Percentiles rank a stretch among this genome's conserved stretches.
These are phyloP conservation scores for Drosophila neutralis DNA, from an alignment of 2,888 invertebrate genomes.

Conservation along the genomic window DNA sequence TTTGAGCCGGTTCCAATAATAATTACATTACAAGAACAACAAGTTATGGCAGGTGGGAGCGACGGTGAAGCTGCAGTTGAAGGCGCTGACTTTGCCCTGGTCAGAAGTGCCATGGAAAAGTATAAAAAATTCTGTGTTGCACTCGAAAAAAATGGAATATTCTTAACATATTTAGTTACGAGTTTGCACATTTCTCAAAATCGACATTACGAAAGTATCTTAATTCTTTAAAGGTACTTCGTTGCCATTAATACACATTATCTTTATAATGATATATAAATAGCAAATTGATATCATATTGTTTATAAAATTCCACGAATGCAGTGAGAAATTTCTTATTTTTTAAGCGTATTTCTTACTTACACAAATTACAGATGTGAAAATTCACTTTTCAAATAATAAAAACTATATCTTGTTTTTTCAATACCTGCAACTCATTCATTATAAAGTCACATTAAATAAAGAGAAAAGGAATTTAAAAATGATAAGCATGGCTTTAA, in stretches of 20 bases:
- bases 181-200: not conserved
- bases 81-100: constrained; percentile 13
- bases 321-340: not conserved
- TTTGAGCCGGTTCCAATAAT: constrained; percentile 60
- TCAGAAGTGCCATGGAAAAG: constrained; percentile 40
- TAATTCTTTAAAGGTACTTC: not conserved
- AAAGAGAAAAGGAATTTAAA: not conserved
- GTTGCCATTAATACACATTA: not conserved
- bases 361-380: not conserved
- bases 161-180: not conserved
- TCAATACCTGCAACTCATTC: not conserved
- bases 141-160: not conserved
- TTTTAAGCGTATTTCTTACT: not conserved
- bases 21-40: constrained; percentile 69
- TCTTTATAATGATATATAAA: not conserved
- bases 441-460: not conserved
- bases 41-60: constrained; percentile 69
- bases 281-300: not conserved
- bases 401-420: not conserved
- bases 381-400: not conserved
- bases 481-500: not conserved
- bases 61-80: constrained; percentile 6
- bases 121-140: constrained; percentile 26
- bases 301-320: not conserved
- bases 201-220: not conserved